Base-by-base conservation (phyloP, 2,888 invertebrate genomes). In the Drosophila stalkeri region DNA sequence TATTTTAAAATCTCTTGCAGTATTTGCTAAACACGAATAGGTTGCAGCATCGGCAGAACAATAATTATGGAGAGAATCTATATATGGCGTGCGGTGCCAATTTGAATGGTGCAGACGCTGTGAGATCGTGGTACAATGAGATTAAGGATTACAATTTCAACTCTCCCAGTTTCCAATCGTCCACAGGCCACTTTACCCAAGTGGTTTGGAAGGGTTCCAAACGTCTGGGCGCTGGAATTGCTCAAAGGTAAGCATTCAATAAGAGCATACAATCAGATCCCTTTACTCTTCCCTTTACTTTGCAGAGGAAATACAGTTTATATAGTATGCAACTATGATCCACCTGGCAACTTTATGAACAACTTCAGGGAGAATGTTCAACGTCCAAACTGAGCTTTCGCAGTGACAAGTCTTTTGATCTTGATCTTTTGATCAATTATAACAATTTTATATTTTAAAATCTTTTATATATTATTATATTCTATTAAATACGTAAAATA, bases 111-210 rank as follows among this genome's bases (percentile, higher is more conserved):
- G 94, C 94, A 41, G 95, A 95, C 73, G 96, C 97, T 0, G 97
- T 97, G 0, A 95, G 96, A 46, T 95, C 95, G 84, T 98, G 98
- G 98, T 97, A 96, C 80, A 94, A 95, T 56, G 97, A 97, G 92
- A 95, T 97, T 37, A 94, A 94, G 69, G 93, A 95, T 61, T 96
- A 96, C 87, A 93, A 94, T 47, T 97, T 96, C 86, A 94, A 94
- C 16, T 94, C 91, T 74, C 89, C 91, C 0, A 95, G 95, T 70
- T 96, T 96, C 2, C 94, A 94, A 9, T 94, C 94, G 70, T 94
- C 94, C 72, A 95, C 96, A 76, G 97, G 97, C n/a, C 97, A 98
- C 91, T 97, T 98, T 90, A 96, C 97, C 0, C 98, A 98, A 93
- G 95, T 98, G 3, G 94, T 97, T 31, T 97, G 97, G 97, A 95